These are phyloP conservation scores for Cyaniris semiargus DNA, from an alignment of 2,888 invertebrate genomes.

Conservation along the genomic window DNA sequence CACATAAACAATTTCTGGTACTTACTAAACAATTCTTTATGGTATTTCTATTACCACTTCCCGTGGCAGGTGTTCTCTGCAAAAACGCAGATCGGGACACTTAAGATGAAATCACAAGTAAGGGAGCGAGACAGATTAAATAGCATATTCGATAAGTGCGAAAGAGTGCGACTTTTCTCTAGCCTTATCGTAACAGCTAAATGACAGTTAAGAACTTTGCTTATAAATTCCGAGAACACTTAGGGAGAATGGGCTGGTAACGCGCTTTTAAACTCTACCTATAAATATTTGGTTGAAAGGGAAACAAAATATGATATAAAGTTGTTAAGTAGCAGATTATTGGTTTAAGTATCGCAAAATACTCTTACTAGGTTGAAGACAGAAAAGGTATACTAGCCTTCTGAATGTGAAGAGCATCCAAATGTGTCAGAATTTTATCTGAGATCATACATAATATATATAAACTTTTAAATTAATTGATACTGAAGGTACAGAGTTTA, in stretches of 20 bases:
- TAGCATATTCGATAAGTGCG: neutral
- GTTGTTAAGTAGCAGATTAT: neutral
- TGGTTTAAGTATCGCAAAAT: neutral
- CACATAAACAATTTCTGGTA: neutral
- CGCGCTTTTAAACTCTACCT: neutral
- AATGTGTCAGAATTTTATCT: no score
- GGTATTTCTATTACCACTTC: neutral
- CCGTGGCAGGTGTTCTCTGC: constrained; percentile 5
- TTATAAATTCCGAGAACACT: constrained; percentile 12
- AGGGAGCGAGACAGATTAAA: neutral
- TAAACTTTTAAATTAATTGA: neutral
- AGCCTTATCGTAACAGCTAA: constrained; percentile 15
- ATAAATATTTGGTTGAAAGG: constrained; percentile 1
- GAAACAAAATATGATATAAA: neutral
- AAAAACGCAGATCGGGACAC: neutral
- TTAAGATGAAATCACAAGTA: neutral
- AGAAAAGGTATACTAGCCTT: neutral
- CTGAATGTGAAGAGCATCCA: neutral
- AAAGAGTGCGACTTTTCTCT: neutral
- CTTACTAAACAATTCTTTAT: neutral
- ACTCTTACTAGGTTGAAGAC: neutral
- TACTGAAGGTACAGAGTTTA: neutral
- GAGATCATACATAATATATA: no score
- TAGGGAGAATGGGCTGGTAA: neutral
- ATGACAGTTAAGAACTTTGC: constrained; percentile 18